Evolutionary conservation across 2,797 vertebrate genomes (phyloP).

Genomic region (Agapornis canus): DNA sequence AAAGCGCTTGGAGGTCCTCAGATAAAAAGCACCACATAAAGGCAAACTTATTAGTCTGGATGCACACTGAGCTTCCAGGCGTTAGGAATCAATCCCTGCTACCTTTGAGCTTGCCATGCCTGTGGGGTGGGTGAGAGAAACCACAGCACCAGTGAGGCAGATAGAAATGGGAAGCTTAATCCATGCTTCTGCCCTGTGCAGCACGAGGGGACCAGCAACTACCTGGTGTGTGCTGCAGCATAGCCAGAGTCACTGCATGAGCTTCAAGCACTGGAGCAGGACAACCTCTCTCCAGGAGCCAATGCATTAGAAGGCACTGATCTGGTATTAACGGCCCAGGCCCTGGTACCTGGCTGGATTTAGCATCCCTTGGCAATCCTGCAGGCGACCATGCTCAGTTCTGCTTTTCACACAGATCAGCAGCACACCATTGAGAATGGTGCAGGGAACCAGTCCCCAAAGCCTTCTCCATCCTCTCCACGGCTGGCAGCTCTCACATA

Average conservation of each 20-base stretch:
- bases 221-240: not conserved
- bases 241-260: fast-evolving
- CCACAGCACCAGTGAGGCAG: not conserved
- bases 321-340: not conserved
- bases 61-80: not conserved
- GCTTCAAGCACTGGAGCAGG: not conserved
- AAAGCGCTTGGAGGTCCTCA: conserved; percentile 16
- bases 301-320: not conserved
- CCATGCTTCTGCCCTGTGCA: not conserved
- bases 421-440: not conserved
- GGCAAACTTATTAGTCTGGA: not conserved
- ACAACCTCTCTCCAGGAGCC: not conserved
- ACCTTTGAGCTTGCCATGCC: not conserved
- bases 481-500: fast-evolving
- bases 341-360: not conserved
- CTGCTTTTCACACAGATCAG: not conserved
- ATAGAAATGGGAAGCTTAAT: not conserved
- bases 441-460: not conserved
- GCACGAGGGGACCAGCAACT: not conserved
- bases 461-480: not conserved
- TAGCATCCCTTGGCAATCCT: not conserved
- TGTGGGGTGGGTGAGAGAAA: not conserved
- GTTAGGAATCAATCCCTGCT: not conserved
- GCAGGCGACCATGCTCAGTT: not conserved
- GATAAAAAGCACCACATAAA: conserved; percentile 39